These are phyloP conservation scores for Stegodyphus dumicola DNA, from an alignment of 1,140 invertebrate species.

Conservation along the genomic window DNA sequence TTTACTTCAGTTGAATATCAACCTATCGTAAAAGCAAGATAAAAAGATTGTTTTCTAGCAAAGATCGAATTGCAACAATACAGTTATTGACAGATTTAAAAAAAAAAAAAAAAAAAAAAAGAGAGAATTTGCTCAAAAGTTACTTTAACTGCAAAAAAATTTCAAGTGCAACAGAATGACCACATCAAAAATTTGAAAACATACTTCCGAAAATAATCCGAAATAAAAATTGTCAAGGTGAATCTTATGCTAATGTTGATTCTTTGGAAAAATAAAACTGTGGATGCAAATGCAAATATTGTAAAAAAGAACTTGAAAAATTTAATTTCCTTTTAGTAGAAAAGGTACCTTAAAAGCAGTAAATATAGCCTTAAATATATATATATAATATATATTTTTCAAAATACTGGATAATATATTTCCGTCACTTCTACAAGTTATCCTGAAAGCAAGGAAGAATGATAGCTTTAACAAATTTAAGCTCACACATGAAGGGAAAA, in stretches of 20 bases:
- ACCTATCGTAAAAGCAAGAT: no score
- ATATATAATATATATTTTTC: no score
- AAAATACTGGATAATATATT: not conserved
- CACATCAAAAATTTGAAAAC: constrained; percentile 14
- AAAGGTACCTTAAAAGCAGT: not conserved
- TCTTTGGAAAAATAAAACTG: not conserved
- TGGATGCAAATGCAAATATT: not conserved
- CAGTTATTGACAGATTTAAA: not conserved
- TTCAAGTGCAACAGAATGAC: not conserved
- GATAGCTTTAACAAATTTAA: not conserved
- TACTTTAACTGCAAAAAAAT: not conserved
- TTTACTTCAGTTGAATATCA: no score
- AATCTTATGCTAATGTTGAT: not conserved
- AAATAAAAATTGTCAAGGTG: constrained; percentile 5
- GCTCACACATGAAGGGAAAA: not conserved
- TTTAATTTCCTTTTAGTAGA: not conserved
- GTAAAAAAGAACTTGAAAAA: not conserved
- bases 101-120: not conserved
- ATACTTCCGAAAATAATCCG: not conserved
- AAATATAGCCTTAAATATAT: not conserved
- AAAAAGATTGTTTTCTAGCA: not conserved
- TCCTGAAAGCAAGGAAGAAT: not conserved
- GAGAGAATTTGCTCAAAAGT: not conserved
- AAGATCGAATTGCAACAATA: not conserved
- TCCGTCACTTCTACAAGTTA: not conserved